Evolutionary conservation across 2,888 invertebrate species (phyloP), one percentile per base, ranked within the genome.

Genomic region (Stegana nigrithorax): DNA sequence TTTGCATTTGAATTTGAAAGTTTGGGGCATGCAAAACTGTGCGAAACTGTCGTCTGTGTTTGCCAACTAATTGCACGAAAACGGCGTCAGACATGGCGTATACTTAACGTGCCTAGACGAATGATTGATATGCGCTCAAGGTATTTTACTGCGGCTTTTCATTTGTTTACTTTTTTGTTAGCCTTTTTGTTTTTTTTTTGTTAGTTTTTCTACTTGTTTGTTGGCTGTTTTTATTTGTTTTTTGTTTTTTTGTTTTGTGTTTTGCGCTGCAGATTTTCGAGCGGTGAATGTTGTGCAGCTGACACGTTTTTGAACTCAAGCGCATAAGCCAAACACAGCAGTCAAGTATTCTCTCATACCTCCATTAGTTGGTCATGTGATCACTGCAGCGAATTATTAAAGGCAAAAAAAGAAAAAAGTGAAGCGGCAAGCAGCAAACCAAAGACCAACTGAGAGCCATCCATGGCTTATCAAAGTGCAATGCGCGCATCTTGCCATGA

Each of bases 1-100:
- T 36, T 36, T 14, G 14, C 12, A 39, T 39, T n/a, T 32, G 53
- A 55, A 55, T 55, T 55, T 55, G 53, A 55, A 55, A 55, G 53
- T 55, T 26, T 5, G 6, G 25, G 10, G 50, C 50, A 50, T 50
- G 26, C 25, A 50, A 50, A 50, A n/a, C n/a, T n/a, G n/a, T n/a
- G n/a, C n/a, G n/a, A n/a, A n/a, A n/a, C n/a, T 50, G 26, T 50
- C 23, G 45, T 17, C n/a, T 39, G 39, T 10, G 14, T 39, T 39
- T 29, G 2, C 1, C 10, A 39, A 14, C 39, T 39, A 39, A 45
- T 45, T 21, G 21, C 23, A 2, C 6, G 12, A 23, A 45, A 45
- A 1, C 8, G 17, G 17, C 44, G 8, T 6, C 3, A 6, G 8
- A 45, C 19, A 12, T 21, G 45, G 21, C 45, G 1, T 10, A 45